phyloP scores from a whole-genome alignment of 2,113 vertebrate species.

The Nothocercus julius region DNA sequence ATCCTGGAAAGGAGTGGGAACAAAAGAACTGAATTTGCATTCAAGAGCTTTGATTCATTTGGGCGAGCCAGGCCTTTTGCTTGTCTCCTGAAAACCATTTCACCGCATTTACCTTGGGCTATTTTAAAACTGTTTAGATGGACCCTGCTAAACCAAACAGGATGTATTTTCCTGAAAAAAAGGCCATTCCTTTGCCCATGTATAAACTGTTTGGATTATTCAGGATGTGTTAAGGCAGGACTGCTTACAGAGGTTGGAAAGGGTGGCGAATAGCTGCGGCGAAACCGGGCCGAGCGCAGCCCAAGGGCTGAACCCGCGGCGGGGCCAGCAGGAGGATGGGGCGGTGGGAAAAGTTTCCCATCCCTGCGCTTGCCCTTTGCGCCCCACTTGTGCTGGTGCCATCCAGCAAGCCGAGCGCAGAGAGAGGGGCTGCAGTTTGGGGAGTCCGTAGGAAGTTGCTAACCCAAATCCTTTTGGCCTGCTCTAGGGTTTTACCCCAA shows the following conservation, averaged over 20 bases:
- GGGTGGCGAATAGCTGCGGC: background rate
- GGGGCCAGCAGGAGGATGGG: no score
- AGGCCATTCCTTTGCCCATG: background rate
- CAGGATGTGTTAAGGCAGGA: background rate
- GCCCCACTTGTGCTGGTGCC: no score
- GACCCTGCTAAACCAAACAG: background rate
- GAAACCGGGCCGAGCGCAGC: background rate
- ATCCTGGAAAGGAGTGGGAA: no score
- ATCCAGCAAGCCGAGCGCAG: no score
- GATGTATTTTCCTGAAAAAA: background rate
- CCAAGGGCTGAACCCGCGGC: no score
- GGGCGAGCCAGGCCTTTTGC: background rate
- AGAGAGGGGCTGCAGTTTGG: no score
- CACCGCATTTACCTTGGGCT: background rate
- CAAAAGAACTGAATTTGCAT: background rate
- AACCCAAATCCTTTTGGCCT: background rate
- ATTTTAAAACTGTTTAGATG: conserved; percentile 66
- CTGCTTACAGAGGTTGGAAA: conserved; percentile 8
- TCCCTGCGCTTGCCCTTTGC: no score
- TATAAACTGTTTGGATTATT: conserved; percentile 69
- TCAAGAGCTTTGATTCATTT: background rate
- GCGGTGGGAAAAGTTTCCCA: no score
- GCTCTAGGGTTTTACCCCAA: background rate
- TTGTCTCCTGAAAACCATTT: background rate
- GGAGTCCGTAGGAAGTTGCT: no score